Evolutionary conservation across 2,888 invertebrate genomes (phyloP).

Genomic region (Philaethria dido): DNA sequence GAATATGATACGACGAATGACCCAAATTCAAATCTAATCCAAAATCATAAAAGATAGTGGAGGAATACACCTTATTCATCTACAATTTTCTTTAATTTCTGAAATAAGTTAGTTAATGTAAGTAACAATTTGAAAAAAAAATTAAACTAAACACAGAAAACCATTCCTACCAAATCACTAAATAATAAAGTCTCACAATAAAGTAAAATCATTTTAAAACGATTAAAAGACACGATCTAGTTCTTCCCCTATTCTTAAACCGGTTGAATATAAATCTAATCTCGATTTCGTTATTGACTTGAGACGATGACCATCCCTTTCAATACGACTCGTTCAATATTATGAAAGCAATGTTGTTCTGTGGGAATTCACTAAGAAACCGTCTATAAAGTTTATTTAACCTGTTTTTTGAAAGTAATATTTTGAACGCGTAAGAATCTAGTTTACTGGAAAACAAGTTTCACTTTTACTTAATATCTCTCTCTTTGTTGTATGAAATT

Average conservation of each 20-base stretch:
- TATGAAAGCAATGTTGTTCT: conserved; percentile 43
- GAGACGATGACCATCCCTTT: conserved; percentile 49
- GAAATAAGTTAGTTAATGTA: too few relatives aligned
- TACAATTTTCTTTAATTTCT: too few relatives aligned
- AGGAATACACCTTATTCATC: too few relatives aligned
- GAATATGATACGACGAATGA: too few relatives aligned
- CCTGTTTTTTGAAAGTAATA: conserved; percentile 53
- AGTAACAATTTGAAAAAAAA: neutral
- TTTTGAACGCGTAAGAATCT: conserved; percentile 46
- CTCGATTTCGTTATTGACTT: conserved; percentile 48
- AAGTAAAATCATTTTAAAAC: conserved; percentile 31
- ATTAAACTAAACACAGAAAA: neutral
- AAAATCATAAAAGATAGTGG: too few relatives aligned
- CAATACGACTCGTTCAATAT: conserved; percentile 58
- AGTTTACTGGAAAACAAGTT: conserved; percentile 53
- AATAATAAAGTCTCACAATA: conserved; percentile 5
- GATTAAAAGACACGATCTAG: conserved; percentile 31
- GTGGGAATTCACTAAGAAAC: conserved; percentile 58
- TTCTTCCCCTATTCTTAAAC: conserved; percentile 40
- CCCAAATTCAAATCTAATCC: too few relatives aligned
- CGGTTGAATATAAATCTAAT: conserved; percentile 41
- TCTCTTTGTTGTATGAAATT: neutral
- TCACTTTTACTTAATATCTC: conserved; percentile 5
- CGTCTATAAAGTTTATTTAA: conserved; percentile 50
- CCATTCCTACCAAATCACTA: neutral